A percentile compares a stretch with the other conserved stretches of the same genome.
Conservation (phyloP, 2,888 invertebrate species). For the Megaustenia siamemsis region DNA sequence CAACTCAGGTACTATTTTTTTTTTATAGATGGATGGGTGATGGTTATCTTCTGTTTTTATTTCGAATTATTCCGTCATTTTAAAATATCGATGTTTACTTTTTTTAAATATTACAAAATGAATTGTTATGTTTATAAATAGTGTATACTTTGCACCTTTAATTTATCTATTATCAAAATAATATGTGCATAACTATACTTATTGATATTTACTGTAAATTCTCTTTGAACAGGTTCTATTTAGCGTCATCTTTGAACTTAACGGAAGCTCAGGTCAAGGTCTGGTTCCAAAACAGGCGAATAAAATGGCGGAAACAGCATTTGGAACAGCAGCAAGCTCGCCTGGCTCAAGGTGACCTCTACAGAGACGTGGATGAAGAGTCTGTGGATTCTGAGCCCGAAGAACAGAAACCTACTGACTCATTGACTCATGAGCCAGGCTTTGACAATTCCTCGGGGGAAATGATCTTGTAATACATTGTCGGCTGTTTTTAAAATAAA, state of each 20-base stretch:
- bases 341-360: constrained; percentile 58
- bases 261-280: constrained; percentile 91
- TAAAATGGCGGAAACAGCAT: constrained; percentile 97
- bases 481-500: too few relatives aligned
- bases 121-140: too few relatives aligned
- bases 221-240: constrained; percentile 85
- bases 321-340: constrained; percentile 87
- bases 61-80: too few relatives aligned
- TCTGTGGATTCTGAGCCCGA: constrained; percentile 21
- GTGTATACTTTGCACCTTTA: too few relatives aligned
- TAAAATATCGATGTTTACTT: too few relatives aligned
- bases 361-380: constrained; percentile 43
- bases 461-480: too few relatives aligned
- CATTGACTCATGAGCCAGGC: neutral
- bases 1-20: too few relatives aligned
- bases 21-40: too few relatives aligned
- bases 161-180: too few relatives aligned
- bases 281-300: constrained; percentile 83
- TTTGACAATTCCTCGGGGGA: neutral
- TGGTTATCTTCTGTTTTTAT: too few relatives aligned
- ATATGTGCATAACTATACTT: too few relatives aligned
- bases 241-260: constrained; percentile 91
- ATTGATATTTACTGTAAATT: neutral
- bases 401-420: neutral
- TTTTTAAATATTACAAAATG: too few relatives aligned